Evolutionary conservation across 2,113 vertebrate species (phyloP), one percentile per base, ranked within the genome.

Genomic region (Paracyprichromis sp.): DNA sequence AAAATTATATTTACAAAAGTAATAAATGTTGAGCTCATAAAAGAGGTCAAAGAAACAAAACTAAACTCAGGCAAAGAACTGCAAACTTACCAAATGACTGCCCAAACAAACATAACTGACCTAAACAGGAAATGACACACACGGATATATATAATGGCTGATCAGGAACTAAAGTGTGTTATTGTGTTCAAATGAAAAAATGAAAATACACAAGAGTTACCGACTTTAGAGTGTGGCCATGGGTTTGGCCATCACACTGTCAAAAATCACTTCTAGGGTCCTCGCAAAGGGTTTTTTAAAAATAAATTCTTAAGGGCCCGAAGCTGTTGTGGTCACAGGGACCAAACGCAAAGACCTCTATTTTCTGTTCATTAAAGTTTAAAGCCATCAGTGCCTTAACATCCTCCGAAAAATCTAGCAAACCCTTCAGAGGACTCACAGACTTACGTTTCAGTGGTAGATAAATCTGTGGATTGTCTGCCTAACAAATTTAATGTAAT

Each of bases 351-450:
- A 53, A 10, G 9, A 53, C 9, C 52, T 21, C 19, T 53, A 21
- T 21, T 53, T 53, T 21, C 52, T 53, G 52, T 53, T 53, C 19
- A 53, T 53, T 53, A 6, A 53, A 54, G n/a, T 54, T 54, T 54
- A 6, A 21, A 21, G n/a, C 9, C 5, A 1, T 54, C 52, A 1
- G 52, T 54, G 52, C 9, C 52, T 54, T 54, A 21, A 54, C n/a
- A 54, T 54, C 52, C 52, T 54, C 52, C 3, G 9, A 54, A 54
- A 21, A 54, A 54, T 54, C 52, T 21, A 54, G 9, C n/a, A 54
- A 54, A 21, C n/a, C 0, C 52, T 2, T 54, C n/a, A 21, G 3
- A 21, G 52, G 52, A 54, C 0, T 54, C n/a, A 54, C n/a, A 54
- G n/a, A 54, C n/a, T 54, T 54, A 54, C 0, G 3, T 54, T 54